phyloP scores from a whole-genome alignment of 2,888 invertebrate genomes.

The Leptodirus hochenwartii region DNA sequence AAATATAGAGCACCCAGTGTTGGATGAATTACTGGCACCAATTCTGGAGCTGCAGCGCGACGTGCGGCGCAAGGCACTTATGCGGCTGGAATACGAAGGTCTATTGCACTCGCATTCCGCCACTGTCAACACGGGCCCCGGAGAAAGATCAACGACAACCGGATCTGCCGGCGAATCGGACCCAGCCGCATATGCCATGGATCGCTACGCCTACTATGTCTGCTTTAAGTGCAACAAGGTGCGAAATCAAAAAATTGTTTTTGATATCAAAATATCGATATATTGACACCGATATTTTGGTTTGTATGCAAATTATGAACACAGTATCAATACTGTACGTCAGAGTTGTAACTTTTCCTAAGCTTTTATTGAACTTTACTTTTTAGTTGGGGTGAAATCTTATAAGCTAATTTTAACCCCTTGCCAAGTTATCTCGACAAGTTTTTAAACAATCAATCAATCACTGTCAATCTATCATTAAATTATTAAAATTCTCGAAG shows the following conservation, averaged over 20 bases:
- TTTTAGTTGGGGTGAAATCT: too few species aligned
- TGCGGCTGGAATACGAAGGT: slow-evolving; percentile 94
- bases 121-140: slow-evolving; percentile 43
- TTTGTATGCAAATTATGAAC: too few species aligned
- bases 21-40: slow-evolving; percentile 61
- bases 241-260: slow-evolving; percentile 9
- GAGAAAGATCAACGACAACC: too few species aligned
- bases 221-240: slow-evolving; percentile 87
- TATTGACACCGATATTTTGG: not conserved
- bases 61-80: slow-evolving; percentile 81
- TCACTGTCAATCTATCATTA: too few species aligned
- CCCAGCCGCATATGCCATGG: slow-evolving; percentile 83
- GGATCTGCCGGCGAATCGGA: slow-evolving; percentile 68
- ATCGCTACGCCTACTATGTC: slow-evolving; percentile 94
- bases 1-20: slow-evolving; percentile 65
- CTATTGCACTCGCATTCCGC: slow-evolving; percentile 63
- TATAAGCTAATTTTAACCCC: too few species aligned
- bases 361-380: not conserved
- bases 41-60: slow-evolving; percentile 72
- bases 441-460: too few species aligned
- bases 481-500: too few species aligned
- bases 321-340: too few species aligned
- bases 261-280: slow-evolving; percentile 5
- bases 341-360: too few species aligned
- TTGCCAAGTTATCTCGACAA: too few species aligned